Conservation (phyloP, 2,797 vertebrate species). For the Pteronotus mesoamericanus region DNA sequence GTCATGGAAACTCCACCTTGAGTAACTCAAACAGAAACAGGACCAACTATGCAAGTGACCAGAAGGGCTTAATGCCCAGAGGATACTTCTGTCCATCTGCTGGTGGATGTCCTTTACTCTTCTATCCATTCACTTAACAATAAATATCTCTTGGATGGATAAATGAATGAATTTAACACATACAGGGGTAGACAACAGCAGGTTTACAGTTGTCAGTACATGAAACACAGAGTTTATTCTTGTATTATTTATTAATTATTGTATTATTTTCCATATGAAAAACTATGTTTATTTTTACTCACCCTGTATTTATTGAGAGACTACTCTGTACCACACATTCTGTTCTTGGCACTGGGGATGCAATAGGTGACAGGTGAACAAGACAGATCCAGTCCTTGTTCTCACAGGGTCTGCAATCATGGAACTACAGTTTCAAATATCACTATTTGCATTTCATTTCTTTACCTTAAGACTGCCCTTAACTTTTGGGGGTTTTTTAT, state of each 20-base stretch:
- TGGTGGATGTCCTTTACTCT: background rate
- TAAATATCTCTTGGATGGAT: background rate
- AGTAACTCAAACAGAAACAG: constrained; percentile 2
- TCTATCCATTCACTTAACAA: background rate
- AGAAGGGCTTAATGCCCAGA: background rate
- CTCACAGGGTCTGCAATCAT: background rate
- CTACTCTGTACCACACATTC: background rate
- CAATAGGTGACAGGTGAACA: background rate
- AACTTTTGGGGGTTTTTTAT: background rate
- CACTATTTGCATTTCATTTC: background rate
- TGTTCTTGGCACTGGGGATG: background rate
- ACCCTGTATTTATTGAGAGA: background rate
- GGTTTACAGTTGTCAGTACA: background rate
- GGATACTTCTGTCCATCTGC: background rate
- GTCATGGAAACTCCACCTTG: background rate
- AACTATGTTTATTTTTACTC: background rate
- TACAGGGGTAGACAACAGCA: background rate
- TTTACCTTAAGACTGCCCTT: background rate
- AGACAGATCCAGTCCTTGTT: background rate
- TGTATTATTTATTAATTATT: background rate
- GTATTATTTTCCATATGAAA: background rate
- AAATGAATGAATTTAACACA: background rate
- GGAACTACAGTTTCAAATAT: background rate
- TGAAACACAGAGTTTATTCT: background rate
- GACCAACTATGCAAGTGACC: background rate